These are phyloP conservation scores for Phaethornis superciliosus DNA, from an alignment of 2,113 vertebrate species.

Conservation along the genomic window DNA sequence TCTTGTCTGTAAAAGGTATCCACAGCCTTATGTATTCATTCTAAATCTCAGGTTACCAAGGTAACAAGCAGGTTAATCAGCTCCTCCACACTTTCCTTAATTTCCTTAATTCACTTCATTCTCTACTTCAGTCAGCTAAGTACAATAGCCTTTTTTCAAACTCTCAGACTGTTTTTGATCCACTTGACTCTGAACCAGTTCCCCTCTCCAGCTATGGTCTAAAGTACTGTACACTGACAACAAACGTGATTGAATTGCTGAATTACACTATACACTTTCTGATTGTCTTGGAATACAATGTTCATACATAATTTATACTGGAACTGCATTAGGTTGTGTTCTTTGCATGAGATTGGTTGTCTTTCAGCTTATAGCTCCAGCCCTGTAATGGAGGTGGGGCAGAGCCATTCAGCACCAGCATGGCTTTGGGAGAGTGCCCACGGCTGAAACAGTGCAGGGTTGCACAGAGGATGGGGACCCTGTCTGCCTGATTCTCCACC, in stretches of 20 bases:
- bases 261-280: slow-evolving; percentile 17
- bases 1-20: slow-evolving; percentile 63
- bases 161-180: slow-evolving; percentile 53
- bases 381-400: background rate
- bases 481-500: background rate
- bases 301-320: slow-evolving; percentile 36
- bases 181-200: slow-evolving; percentile 70
- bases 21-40: slow-evolving; percentile 50
- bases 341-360: background rate
- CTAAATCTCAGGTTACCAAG: slow-evolving; percentile 75
- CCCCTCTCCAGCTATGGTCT: slow-evolving; percentile 2
- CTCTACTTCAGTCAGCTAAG: slow-evolving; percentile 73
- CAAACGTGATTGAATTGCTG: slow-evolving; percentile 37
- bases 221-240: background rate
- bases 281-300: slow-evolving; percentile 1
- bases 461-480: background rate
- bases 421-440: background rate
- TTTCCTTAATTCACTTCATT: slow-evolving; percentile 77
- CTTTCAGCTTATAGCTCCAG: background rate
- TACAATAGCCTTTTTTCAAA: slow-evolving; percentile 46
- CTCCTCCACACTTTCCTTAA: slow-evolving; percentile 48
- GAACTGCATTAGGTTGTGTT: slow-evolving; percentile 18
- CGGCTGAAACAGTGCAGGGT: background rate
- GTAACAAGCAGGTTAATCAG: slow-evolving; percentile 80
- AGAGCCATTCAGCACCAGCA: background rate